Evolutionary conservation across 2,888 invertebrate genomes (phyloP).

Genomic region (Dryobota labecula): DNA sequence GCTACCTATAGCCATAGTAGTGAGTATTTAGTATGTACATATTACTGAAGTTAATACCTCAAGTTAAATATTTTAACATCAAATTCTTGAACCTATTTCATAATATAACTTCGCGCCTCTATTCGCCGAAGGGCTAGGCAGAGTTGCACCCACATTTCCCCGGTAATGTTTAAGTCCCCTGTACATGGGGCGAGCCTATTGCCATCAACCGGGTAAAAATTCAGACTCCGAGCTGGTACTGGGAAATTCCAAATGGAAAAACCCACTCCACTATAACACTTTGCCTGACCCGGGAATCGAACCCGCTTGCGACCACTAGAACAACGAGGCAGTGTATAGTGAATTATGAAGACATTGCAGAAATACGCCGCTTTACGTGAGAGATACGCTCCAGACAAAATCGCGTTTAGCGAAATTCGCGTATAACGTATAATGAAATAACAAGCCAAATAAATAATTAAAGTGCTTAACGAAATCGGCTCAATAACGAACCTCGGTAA

Average conservation of each 20-base stretch:
- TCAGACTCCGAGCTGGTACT: background rate
- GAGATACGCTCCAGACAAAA: no score
- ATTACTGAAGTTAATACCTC: background rate
- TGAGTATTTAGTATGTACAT: background rate
- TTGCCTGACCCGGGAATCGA: background rate
- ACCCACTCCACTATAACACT: background rate
- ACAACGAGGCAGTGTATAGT: background rate
- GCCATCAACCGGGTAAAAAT: background rate
- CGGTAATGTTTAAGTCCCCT: background rate
- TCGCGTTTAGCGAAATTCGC: no score
- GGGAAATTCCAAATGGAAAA: background rate
- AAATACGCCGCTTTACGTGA: no score
- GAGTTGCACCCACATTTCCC: background rate
- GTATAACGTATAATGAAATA: no score
- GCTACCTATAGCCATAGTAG: background rate
- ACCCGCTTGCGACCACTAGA: background rate
- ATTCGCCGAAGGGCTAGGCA: fast-evolving
- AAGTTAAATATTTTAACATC: background rate
- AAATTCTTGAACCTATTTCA: background rate
- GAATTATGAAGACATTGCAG: background rate
- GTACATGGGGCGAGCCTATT: background rate
- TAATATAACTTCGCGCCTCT: background rate
- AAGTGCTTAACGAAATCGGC: no score
- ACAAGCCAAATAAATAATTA: no score
- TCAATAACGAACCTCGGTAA: no score